Evolutionary conservation across 2,797 vertebrate genomes (phyloP), one percentile per base, ranked within the genome.

Genomic region (Centroberyx gerrardi): DNA sequence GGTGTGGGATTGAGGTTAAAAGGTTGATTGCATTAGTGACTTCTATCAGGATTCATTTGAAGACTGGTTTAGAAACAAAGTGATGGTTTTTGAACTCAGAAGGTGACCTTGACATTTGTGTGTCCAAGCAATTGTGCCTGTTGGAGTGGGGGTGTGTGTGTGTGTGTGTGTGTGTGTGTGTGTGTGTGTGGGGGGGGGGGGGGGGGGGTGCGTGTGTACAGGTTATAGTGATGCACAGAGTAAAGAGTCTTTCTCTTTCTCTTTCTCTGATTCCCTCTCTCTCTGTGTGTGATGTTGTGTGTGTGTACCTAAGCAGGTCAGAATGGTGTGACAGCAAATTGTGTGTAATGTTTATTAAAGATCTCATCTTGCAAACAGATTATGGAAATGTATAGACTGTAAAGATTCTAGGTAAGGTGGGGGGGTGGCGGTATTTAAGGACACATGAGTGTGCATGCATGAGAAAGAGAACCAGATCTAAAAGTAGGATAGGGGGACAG

Each of bases 11-110:
- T 86, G 88, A 85, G 88, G 88, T 79, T 74, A 76, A 90, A 89
- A 91, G 90, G 90, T 90, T 92, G 87, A 92, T 91, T 88, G 87
- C 76, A 89, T 93, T 92, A 91, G 89, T 81, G 87, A 87, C 88
- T 91, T 90, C 87, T 88, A 88, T 92, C 90, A 87, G 88, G 90
- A 88, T 90, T 91, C 85, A 91, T 92, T 91, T 93, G 82, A 86
- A 68, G 75, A 75, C 40, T 64, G 68, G 77, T 89, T 89, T 82
- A 67, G 82, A 90, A 90, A 87, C 87, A 88, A 92, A 92, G 83
- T 88, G 89, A 88, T 88, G 88, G 55, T 87, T 90, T 89, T 86
- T 90, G 82, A 89, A 90, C 90, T 87, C 67, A 73, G 81, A 68
- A 76, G 80, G 54, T 86, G 84, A 91, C 88, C 86, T 87, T 90